Evolutionary conservation across 2,113 vertebrate species (phyloP), one percentile per base, ranked within the genome.

Genomic region (Ophthalmolycus amberensis): DNA sequence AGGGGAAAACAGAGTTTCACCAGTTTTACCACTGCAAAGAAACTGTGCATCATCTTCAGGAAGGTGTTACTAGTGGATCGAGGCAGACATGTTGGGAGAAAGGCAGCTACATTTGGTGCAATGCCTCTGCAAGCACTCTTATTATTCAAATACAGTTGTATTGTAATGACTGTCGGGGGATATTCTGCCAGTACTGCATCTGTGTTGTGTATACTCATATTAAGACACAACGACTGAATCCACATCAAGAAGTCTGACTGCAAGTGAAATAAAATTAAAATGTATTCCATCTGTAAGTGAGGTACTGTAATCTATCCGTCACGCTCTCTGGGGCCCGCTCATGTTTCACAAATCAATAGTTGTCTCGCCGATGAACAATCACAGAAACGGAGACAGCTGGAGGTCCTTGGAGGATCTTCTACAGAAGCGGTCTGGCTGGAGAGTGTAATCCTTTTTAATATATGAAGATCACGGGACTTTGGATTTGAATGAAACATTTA

Each of bases 311-410:
- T 85, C 10, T 77, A 11, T 77, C 37, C 44, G 15, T 32, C 4
- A 7, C 37, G 29, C 40, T 77, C 82, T 59, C 70, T 67, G 3
- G 60, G 69, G 66, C 27, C 12, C 3, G 3, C 34, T 89, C 62
- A 7, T 66, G 64, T 84, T 86, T 74, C 59, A 52, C 10, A 67
- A 77, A 90, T 84, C 84, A 77, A 89, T 71, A 76, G 42, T 3
- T 29, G 63, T 71, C 34, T 3, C 25, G 37, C 56, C 16, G 54
- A 78, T 29, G 16, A 54, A 72, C 52, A 87, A 72, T 75, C 67
- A 29, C 60, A 71, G 56, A 90, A 72, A 40, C 1, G 9, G 62
- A 87, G 75, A 69, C 75, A 74, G 68, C 80, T 79, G 80, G 54
- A 77, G 77, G 83, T 69, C 69, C 7, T 46, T 7, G 12, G 58